These are phyloP conservation scores for Anarsia innoxiella DNA, from an alignment of 2,888 invertebrate species.

Conservation along the genomic window DNA sequence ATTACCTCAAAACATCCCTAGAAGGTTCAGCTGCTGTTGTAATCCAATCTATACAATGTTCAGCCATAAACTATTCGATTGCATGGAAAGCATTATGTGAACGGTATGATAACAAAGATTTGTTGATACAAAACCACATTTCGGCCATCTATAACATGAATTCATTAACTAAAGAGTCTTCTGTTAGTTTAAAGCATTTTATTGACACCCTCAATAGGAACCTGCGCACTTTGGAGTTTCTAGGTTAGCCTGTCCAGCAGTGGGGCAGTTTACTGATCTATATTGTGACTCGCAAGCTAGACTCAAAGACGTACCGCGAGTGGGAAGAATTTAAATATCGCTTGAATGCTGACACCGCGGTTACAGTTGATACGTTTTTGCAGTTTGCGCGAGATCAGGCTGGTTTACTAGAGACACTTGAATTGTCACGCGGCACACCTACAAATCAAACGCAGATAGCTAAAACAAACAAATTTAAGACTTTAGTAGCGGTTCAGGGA, in stretches of 20 bases:
- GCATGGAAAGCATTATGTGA: slow-evolving; percentile 14
- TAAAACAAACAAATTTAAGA: too few relatives aligned
- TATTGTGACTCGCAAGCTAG: slow-evolving; percentile 18
- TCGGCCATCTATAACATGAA: slow-evolving; percentile 13
- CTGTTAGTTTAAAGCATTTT: slow-evolving; percentile 7
- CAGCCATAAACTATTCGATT: slow-evolving; percentile 7
- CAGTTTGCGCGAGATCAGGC: neutral
- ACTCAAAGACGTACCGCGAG: slow-evolving; percentile 15
- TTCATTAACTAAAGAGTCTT: slow-evolving; percentile 7
- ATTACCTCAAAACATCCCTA: slow-evolving; percentile 18
- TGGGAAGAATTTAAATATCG: slow-evolving; percentile 19
- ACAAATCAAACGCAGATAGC: too few relatives aligned
- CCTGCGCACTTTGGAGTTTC: slow-evolving; percentile 21
- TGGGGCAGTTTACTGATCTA: slow-evolving; percentile 14
- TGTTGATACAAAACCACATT: slow-evolving; percentile 14
- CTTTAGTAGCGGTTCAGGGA: too few relatives aligned
- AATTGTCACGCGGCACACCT: too few relatives aligned
- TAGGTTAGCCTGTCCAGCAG: slow-evolving; percentile 19
- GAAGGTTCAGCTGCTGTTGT: slow-evolving; percentile 12
- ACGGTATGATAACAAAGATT: slow-evolving; percentile 11
- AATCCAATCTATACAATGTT: slow-evolving; percentile 9
- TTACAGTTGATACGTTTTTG: neutral
- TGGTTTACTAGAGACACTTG: neutral
- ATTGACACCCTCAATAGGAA: slow-evolving; percentile 20
- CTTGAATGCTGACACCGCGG: neutral